These are phyloP conservation scores for Acronicta psi DNA, from an alignment of 2,888 invertebrate genomes.

Conservation along the genomic window DNA sequence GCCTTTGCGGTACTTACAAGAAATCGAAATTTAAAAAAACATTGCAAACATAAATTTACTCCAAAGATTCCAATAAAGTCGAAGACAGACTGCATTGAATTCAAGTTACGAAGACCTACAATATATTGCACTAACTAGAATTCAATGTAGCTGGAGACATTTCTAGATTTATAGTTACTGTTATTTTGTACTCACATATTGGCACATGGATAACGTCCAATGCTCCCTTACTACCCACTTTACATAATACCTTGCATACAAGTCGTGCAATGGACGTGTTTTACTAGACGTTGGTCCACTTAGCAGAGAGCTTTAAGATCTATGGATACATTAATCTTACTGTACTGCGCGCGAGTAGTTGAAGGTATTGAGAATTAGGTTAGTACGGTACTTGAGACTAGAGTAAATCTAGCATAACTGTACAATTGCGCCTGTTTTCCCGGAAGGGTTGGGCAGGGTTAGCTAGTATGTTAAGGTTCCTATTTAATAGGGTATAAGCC, in stretches of 20 bases:
- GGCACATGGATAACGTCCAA: constrained; percentile 17
- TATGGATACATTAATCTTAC: constrained; percentile 48
- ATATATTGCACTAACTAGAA: constrained; percentile 26
- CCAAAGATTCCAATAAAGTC: neutral
- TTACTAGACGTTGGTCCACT: constrained; percentile 12
- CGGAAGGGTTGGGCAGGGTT: no score
- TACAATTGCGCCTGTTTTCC: no score
- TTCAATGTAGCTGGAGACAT: constrained; percentile 26
- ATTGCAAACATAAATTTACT: no score
- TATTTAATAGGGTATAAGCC: no score
- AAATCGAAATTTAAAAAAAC: no score
- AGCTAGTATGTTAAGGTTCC: no score
- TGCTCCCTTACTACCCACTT: constrained; percentile 3
- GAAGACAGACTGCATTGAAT: constrained; percentile 3
- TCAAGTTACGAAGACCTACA: constrained; percentile 20
- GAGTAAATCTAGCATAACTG: no score
- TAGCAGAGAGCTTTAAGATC: constrained; percentile 22
- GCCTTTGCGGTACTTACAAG: no score
- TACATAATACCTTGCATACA: neutral
- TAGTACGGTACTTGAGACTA: constrained; percentile 29
- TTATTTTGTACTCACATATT: constrained; percentile 37
- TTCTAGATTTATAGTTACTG: constrained; percentile 43
- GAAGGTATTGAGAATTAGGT: constrained; percentile 43
- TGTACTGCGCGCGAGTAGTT: constrained; percentile 28
- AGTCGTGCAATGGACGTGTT: constrained; percentile 12